Percentiles rank a stretch among this genome's conserved stretches.
Conservation (phyloP, 2,797 vertebrate genomes). For the Hylomyscus alleni region DNA sequence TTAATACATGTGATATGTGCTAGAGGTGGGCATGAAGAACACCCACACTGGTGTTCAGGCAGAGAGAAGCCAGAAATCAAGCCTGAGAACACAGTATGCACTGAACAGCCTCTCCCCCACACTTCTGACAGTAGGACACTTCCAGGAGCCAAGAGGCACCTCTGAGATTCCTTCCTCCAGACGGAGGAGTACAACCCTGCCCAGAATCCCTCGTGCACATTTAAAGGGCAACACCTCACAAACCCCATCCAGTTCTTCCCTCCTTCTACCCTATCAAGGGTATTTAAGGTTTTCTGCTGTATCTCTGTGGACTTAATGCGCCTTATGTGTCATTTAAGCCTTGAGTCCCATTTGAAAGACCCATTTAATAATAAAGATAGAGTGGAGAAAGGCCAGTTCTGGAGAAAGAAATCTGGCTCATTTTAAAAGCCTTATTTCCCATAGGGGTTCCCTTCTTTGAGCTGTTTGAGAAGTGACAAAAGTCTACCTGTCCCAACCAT, state of each 20-base stretch:
- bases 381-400: neutral
- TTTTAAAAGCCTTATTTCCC: no score
- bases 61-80: neutral
- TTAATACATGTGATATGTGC: neutral
- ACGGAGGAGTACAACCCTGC: neutral
- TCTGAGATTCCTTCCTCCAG: neutral
- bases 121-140: neutral
- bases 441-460: slow-evolving; percentile 40
- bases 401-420: slow-evolving; percentile 56
- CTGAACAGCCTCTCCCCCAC: no score
- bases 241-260: no score
- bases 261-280: slow-evolving; percentile 16
- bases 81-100: neutral
- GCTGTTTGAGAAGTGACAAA: slow-evolving; percentile 47
- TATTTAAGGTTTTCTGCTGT: slow-evolving; percentile 60
- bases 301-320: slow-evolving; percentile 60
- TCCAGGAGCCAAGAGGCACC: neutral
- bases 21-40: neutral
- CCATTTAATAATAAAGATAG: slow-evolving; percentile 37
- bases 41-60: neutral
- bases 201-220: neutral
- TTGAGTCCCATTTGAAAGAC: slow-evolving; percentile 48
- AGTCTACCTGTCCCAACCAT: slow-evolving; percentile 27
- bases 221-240: slow-evolving; percentile 4
- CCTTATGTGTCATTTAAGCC: slow-evolving; percentile 57